Percentiles rank a stretch among this genome's conserved stretches.
phyloP scores from a whole-genome alignment of 2,888 invertebrate species.

The Ormyrus thymus region DNA sequence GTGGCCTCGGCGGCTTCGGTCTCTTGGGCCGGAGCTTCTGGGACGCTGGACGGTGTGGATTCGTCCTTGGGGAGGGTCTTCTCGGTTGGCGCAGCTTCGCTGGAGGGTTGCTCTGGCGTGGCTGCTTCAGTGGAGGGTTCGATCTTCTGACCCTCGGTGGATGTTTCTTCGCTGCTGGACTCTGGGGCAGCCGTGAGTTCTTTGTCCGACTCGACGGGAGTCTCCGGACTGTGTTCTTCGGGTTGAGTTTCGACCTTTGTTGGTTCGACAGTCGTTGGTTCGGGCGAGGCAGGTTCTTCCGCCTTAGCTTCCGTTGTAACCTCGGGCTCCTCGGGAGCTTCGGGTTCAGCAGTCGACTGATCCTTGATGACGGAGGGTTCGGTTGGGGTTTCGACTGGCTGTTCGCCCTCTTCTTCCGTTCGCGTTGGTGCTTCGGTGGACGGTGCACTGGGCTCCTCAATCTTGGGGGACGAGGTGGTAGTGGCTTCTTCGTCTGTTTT shows the following conservation, averaged over 20 bases:
- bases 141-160: conserved; percentile 48
- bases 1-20: background rate
- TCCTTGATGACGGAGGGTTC: conserved; percentile 11
- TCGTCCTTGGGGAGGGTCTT: conserved; percentile 21
- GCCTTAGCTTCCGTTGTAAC: background rate
- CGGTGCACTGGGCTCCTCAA: conserved; percentile 33
- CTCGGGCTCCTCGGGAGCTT: conserved; percentile 11
- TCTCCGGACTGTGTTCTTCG: conserved; percentile 45
- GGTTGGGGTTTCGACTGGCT: conserved; percentile 35
- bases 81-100: conserved; percentile 23
- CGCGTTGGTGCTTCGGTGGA: conserved; percentile 26
- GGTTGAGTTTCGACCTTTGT: conserved; percentile 37
- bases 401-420: conserved; percentile 6
- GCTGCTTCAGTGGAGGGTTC: conserved; percentile 23
- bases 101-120: conserved; percentile 32
- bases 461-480: conserved; percentile 31
- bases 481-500: conserved; percentile 55
- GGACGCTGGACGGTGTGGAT: background rate
- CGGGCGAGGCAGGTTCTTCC: conserved; percentile 8
- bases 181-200: conserved; percentile 6
- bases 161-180: conserved; percentile 34
- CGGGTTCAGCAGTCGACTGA: conserved; percentile 15
- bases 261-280: conserved; percentile 40
- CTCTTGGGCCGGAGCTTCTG: conserved; percentile 28
- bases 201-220: conserved; percentile 31